Evolutionary conservation across 2,113 vertebrate genomes (phyloP).

Genomic region (Hippocampus barbouri): DNA sequence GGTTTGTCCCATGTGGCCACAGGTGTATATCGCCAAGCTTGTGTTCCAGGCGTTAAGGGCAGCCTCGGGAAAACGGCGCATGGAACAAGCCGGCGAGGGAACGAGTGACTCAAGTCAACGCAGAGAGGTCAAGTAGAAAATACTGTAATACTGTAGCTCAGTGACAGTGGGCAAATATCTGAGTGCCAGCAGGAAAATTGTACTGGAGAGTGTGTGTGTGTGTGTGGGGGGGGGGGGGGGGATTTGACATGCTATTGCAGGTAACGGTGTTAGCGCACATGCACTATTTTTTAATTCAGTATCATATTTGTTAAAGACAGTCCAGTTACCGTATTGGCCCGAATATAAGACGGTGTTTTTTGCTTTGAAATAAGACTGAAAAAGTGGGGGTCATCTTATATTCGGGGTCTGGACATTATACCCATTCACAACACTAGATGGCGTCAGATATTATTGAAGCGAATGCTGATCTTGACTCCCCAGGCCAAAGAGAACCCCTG

Average conservation of each 20-base stretch:
- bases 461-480: too few relatives aligned
- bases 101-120: conserved; percentile 2
- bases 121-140: conserved; percentile 46
- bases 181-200: conserved; percentile 21
- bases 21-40: conserved; percentile 52
- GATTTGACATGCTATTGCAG: neutral
- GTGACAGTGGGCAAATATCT: conserved; percentile 38
- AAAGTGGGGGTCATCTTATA: too few relatives aligned
- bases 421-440: too few relatives aligned
- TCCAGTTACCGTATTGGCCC: too few relatives aligned
- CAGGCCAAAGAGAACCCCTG: too few relatives aligned
- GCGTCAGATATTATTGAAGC: too few relatives aligned
- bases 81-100: conserved; percentile 37
- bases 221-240: too few relatives aligned
- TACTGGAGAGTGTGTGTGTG: conserved; percentile 4
- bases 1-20: conserved; percentile 47
- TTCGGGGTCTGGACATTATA: too few relatives aligned
- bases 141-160: conserved; percentile 44
- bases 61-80: conserved; percentile 33
- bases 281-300: too few relatives aligned
- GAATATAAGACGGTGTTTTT: too few relatives aligned
- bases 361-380: too few relatives aligned
- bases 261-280: neutral
- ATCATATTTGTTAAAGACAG: too few relatives aligned
- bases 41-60: conserved; percentile 45